Conservation (phyloP, 2,113 vertebrate genomes). For the Henicopernis longicauda region DNA sequence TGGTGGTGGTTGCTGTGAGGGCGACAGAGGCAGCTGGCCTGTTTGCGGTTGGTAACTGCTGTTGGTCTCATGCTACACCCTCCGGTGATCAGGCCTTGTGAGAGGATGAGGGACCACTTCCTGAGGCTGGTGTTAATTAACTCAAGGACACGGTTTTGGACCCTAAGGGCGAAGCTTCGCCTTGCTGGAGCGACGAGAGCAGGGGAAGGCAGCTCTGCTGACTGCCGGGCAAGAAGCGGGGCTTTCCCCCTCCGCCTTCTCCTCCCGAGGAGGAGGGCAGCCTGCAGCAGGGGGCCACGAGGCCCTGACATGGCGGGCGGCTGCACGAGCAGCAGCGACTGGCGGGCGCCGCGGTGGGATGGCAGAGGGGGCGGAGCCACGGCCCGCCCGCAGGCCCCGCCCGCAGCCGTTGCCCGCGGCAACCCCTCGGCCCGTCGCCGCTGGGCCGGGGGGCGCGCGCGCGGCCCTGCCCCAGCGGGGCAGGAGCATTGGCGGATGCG, state of each 20-base stretch:
- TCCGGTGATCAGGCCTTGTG: rapidly evolving
- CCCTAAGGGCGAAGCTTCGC: neutral
- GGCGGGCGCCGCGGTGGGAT: neutral
- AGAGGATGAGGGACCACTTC: rapidly evolving
- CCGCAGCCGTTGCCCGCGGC: neutral
- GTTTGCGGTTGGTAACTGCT: rapidly evolving
- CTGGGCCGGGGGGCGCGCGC: neutral
- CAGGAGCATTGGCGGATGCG: neutral
- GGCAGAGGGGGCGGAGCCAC: neutral
- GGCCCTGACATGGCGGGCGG: neutral
- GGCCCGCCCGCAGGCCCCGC: neutral
- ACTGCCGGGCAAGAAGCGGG: neutral
- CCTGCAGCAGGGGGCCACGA: no score
- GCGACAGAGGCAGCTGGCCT: neutral
- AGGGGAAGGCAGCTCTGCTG: neutral
- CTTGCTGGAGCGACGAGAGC: neutral
- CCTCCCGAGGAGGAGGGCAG: no score
- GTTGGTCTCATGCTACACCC: neutral
- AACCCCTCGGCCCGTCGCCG: neutral
- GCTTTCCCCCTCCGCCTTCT: rapidly evolving
- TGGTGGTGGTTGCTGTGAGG: neutral
- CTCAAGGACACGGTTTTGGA: rapidly evolving
- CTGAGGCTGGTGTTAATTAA: rapidly evolving
- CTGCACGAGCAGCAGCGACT: neutral
- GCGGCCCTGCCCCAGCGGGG: neutral